These are phyloP conservation scores for Augochlorella aurata DNA, from an alignment of 2,888 invertebrate genomes.

Conservation along the genomic window DNA sequence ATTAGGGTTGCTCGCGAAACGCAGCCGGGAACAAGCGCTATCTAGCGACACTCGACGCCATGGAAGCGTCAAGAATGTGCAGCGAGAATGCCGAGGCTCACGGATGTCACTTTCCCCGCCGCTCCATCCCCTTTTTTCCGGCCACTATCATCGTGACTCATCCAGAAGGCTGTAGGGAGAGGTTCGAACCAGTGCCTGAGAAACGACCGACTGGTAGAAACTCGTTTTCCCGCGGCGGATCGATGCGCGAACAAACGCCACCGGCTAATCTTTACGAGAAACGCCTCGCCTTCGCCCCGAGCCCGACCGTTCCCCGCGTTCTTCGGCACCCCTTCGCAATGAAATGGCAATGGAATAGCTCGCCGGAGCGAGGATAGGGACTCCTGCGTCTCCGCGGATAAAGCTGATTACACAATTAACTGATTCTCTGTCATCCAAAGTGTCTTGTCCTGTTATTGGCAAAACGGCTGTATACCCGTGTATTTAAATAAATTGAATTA, in stretches of 20 bases:
- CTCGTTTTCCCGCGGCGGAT: conserved; percentile 55
- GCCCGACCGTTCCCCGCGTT: conserved; percentile 12
- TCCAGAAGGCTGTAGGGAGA: conserved; percentile 50
- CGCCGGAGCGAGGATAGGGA: neutral
- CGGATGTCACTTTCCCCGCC: conserved; percentile 37
- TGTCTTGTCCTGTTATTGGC: no score
- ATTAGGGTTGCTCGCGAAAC: conserved; percentile 35
- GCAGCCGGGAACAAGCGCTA: conserved; percentile 18
- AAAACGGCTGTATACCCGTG: no score
- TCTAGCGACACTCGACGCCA: conserved; percentile 24
- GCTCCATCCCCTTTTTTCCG: conserved; percentile 60
- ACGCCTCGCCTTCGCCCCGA: conserved; percentile 18
- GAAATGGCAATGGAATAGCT: conserved; percentile 27
- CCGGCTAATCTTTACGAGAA: conserved; percentile 40
- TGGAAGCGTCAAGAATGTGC: conserved; percentile 38
- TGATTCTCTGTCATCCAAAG: neutral
- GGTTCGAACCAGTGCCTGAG: conserved; percentile 32
- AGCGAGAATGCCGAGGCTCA: conserved; percentile 9
- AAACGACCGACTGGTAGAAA: conserved; percentile 53
- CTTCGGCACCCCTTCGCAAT: conserved; percentile 15
- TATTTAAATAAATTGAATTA: no score
- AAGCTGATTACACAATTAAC: conserved; percentile 7
- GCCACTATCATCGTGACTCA: conserved; percentile 71
- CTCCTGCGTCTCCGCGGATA: conserved; percentile 10
- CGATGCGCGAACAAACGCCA: conserved; percentile 53